Evolutionary conservation across 2,113 vertebrate species (phyloP).

Genomic region (Peucedramus taeniatus): DNA sequence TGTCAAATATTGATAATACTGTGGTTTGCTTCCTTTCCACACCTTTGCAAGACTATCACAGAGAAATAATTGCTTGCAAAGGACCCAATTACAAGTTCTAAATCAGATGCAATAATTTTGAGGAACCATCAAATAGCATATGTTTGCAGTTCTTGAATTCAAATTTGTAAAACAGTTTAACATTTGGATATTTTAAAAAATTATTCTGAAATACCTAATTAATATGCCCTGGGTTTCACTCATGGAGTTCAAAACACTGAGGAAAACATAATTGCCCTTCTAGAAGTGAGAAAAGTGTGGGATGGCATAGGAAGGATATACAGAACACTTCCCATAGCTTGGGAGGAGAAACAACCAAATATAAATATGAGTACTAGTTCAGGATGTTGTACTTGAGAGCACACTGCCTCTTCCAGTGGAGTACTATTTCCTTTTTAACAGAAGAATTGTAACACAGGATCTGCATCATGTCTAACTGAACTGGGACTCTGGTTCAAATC

Average conservation of each 20-base stretch:
- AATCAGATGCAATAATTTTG: neutral
- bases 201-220: neutral
- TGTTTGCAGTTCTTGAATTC: neutral
- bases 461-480: neutral
- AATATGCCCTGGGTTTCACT: neutral
- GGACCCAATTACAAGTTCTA: neutral
- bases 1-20: neutral
- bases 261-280: neutral
- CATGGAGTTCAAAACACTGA: neutral
- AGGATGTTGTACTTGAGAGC: neutral
- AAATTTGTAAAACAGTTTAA: neutral
- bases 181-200: neutral
- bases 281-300: neutral
- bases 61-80: neutral
- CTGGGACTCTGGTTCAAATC: neutral
- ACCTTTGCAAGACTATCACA: neutral
- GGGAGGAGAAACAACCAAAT: neutral
- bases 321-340: neutral
- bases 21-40: neutral
- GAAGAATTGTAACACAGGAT: neutral
- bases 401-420: neutral
- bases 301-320: neutral
- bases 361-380: neutral
- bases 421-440: neutral
- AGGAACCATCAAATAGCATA: neutral